Evolutionary conservation across 2,888 invertebrate species (phyloP).

Genomic region (Herminia tarsipennalis): DNA sequence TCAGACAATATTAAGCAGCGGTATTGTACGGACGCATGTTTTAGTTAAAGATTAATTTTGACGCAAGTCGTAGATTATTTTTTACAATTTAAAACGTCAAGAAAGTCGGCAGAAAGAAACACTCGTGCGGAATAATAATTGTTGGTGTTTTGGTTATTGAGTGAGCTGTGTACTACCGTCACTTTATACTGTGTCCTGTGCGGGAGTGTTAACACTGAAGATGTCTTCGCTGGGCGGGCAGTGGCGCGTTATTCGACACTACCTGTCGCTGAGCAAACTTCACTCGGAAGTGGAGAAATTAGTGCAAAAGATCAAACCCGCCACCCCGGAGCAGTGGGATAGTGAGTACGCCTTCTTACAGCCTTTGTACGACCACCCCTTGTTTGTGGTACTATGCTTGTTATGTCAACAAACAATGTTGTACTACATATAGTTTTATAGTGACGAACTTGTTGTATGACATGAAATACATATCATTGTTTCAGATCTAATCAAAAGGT

Average conservation of each 20-base stretch:
- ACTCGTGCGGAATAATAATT: too few relatives aligned
- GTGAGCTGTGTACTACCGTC: slow-evolving; percentile 18
- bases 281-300: slow-evolving; percentile 73
- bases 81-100: too few relatives aligned
- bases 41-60: background rate
- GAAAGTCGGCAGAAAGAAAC: too few relatives aligned
- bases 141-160: too few relatives aligned
- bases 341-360: slow-evolving; percentile 58
- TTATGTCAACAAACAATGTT: too few relatives aligned
- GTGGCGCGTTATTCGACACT: slow-evolving; percentile 76
- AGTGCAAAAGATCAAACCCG: slow-evolving; percentile 68
- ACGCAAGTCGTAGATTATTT: background rate
- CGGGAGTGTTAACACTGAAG: slow-evolving; percentile 2
- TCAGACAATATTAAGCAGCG: slow-evolving; percentile 12
- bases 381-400: background rate
- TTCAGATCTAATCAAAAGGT: slow-evolving; percentile 65
- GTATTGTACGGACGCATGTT: background rate
- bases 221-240: slow-evolving; percentile 78
- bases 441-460: too few relatives aligned
- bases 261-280: slow-evolving; percentile 68
- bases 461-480: background rate
- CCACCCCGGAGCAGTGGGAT: slow-evolving; percentile 74
- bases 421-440: too few relatives aligned
- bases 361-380: background rate
- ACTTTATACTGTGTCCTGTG: slow-evolving; percentile 2